These are phyloP conservation scores for Lethocerus indicus DNA, from an alignment of 1,140 invertebrate genomes.

Conservation along the genomic window DNA sequence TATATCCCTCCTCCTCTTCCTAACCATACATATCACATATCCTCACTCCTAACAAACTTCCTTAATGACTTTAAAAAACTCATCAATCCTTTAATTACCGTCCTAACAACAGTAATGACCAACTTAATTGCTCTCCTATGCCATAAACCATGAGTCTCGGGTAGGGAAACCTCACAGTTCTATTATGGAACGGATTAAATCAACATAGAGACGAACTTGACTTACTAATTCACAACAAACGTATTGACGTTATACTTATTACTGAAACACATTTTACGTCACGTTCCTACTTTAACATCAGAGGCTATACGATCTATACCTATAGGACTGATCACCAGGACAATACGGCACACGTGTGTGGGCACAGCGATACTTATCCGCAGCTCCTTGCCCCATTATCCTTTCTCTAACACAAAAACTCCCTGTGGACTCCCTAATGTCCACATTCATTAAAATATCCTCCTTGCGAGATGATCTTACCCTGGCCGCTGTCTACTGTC, in stretches of 20 bases:
- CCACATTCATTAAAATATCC: conserved; percentile 18
- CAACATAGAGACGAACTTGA: conserved; percentile 14
- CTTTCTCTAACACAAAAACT: conserved; percentile 6
- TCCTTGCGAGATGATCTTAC: conserved; percentile 14
- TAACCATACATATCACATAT: too few species aligned
- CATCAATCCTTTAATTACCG: too few species aligned
- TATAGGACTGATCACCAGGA: conserved; percentile 20
- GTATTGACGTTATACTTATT: conserved; percentile 17
- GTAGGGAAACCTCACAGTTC: background rate
- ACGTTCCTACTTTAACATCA: conserved; percentile 15
- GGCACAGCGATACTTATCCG: conserved; percentile 17
- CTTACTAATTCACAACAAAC: conserved; percentile 12
- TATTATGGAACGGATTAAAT: conserved; percentile 16
- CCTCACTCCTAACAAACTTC: too few species aligned
- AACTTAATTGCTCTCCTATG: too few species aligned
- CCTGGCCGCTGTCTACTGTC: conserved; percentile 22
- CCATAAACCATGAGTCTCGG: too few species aligned
- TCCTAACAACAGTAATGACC: too few species aligned
- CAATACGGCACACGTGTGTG: conserved; percentile 18
- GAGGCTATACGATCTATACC: conserved; percentile 10
- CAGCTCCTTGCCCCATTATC: conserved; percentile 14
- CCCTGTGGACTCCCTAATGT: conserved; percentile 18
- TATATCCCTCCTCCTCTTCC: too few species aligned
- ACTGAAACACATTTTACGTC: conserved; percentile 20
- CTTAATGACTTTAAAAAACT: too few species aligned